Evolutionary conservation across 1,140 invertebrate species (phyloP).

Genomic region (Hydropsyche tenuis): DNA sequence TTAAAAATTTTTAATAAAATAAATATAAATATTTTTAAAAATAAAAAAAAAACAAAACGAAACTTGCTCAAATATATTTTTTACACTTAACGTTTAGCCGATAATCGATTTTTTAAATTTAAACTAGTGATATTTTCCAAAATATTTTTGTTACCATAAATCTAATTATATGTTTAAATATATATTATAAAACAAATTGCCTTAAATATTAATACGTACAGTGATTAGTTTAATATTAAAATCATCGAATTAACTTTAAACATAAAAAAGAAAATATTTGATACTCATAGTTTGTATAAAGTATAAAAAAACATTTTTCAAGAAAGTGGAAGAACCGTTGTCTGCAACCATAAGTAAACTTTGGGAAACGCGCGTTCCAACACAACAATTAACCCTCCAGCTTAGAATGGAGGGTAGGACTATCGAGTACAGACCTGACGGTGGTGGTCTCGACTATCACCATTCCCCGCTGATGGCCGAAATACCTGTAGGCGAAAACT

Average conservation of each 20-base stretch:
- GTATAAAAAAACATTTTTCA: background rate
- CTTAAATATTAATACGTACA: conserved; percentile 41
- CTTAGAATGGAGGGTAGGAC: conserved; percentile 67
- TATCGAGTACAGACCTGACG: conserved; percentile 65
- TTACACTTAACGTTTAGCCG: conserved; percentile 33
- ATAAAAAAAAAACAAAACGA: conserved; percentile 16
- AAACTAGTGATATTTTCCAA: conserved; percentile 42
- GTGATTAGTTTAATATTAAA: conserved; percentile 31
- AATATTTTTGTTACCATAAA: conserved; percentile 45
- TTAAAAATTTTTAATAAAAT: conserved; percentile 13
- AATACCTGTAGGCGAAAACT: conserved; percentile 65
- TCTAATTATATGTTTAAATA: conserved; percentile 29
- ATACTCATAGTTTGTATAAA: conserved; percentile 24
- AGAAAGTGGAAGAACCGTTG: too few relatives aligned
- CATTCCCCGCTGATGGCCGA: conserved; percentile 68
- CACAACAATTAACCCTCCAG: background rate
- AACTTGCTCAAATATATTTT: conserved; percentile 42
- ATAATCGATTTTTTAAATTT: conserved; percentile 28
- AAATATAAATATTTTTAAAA: conserved; percentile 32
- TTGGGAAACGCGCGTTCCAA: background rate
- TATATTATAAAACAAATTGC: conserved; percentile 35
- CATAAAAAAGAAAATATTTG: conserved; percentile 13
- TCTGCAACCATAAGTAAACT: too few relatives aligned
- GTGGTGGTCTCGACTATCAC: conserved; percentile 66
- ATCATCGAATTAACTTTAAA: conserved; percentile 21